phyloP scores from a whole-genome alignment of 2,113 vertebrate genomes.

The Sceloporus undulatus region DNA sequence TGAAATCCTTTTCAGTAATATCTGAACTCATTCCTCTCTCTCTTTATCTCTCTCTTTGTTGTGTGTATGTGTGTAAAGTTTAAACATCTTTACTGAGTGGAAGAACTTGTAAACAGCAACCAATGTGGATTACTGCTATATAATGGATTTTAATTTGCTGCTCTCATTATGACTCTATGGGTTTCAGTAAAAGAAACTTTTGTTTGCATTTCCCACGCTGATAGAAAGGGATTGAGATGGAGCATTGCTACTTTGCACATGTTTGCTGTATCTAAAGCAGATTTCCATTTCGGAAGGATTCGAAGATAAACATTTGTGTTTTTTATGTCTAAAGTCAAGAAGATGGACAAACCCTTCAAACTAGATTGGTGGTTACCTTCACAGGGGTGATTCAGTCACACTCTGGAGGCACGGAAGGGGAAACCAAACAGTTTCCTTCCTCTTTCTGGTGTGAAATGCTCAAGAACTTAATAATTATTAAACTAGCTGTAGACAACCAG shows the following conservation, averaged over 20 bases:
- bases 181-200: too few relatives aligned
- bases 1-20: too few relatives aligned
- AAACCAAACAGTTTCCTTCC: conserved; percentile 8
- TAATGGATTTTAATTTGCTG: not conserved
- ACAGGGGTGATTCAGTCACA: not conserved
- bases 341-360: too few relatives aligned
- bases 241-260: too few relatives aligned
- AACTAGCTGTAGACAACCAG: not conserved
- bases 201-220: too few relatives aligned
- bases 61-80: too few relatives aligned
- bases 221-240: too few relatives aligned
- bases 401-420: not conserved
- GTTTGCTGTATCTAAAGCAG: not conserved
- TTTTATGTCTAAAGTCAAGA: not conserved
- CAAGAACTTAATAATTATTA: not conserved
- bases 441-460: not conserved
- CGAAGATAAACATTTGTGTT: not conserved
- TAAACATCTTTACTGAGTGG: too few relatives aligned
- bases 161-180: not conserved
- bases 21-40: too few relatives aligned
- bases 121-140: not conserved
- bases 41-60: too few relatives aligned
- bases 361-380: not conserved
- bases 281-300: not conserved
- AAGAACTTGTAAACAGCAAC: not conserved